phyloP scores from a whole-genome alignment of 2,797 vertebrate genomes.

The Pogoniulus pusillus region DNA sequence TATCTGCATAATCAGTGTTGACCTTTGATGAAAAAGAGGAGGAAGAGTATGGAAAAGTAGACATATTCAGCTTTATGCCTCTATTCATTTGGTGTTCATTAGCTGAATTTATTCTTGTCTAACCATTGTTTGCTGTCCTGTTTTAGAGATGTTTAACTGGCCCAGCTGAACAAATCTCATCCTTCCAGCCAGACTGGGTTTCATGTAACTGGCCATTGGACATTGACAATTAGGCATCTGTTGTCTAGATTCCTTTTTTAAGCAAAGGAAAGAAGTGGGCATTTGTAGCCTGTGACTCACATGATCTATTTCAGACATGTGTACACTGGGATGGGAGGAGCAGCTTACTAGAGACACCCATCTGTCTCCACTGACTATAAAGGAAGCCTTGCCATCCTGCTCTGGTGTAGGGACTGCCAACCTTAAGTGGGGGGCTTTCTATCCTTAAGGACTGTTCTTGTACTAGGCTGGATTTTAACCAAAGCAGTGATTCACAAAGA shows the following conservation, averaged over 20 bases:
- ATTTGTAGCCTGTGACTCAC: conserved; percentile 44
- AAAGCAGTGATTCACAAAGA: neutral
- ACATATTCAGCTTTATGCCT: neutral
- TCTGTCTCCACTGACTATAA: neutral
- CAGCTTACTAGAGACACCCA: neutral
- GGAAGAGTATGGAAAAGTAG: neutral
- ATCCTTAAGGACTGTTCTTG: neutral
- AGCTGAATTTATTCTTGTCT: neutral
- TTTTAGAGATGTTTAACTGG: conserved; percentile 19
- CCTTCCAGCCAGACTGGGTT: neutral
- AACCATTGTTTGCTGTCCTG: neutral
- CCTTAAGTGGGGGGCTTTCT: neutral
- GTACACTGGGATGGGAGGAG: conserved; percentile 31
- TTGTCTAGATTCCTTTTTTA: conserved; percentile 44
- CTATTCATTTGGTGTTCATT: neutral
- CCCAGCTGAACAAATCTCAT: conserved; percentile 6
- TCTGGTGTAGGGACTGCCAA: neutral
- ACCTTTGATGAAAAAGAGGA: neutral
- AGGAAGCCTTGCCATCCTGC: neutral
- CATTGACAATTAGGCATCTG: conserved; percentile 32
- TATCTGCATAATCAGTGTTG: neutral
- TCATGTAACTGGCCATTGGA: neutral
- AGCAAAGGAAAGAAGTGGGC: neutral
- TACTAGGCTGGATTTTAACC: neutral
- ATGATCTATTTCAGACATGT: conserved; percentile 51